These are phyloP conservation scores for Paramormyrops kingsleyae DNA, from an alignment of 2,113 vertebrate genomes.

Conservation along the genomic window DNA sequence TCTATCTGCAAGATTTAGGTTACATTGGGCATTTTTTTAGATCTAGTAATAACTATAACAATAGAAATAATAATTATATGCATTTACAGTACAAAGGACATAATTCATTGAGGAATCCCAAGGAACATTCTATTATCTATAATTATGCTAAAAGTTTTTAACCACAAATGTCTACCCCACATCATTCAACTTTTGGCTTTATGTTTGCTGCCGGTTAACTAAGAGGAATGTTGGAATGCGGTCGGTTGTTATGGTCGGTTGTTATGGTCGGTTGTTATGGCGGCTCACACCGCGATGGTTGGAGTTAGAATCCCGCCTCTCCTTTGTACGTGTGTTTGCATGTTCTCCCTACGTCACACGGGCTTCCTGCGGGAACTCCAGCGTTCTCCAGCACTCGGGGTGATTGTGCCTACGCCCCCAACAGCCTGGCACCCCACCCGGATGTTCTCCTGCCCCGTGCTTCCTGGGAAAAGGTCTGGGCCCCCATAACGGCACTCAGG, in stretches of 20 bases:
- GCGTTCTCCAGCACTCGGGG: not conserved
- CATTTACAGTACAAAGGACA: not conserved
- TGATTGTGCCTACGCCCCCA: not conserved
- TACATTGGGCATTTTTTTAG: not conserved
- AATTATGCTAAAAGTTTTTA: not conserved
- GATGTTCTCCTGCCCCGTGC: not conserved
- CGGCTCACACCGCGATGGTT: not conserved
- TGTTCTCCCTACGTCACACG: not conserved
- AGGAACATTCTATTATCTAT: not conserved
- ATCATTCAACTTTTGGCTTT: not conserved
- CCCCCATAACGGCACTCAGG: not conserved
- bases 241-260: not conserved
- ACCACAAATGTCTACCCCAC: not conserved
- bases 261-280: not conserved
- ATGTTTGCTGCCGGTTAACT: not conserved
- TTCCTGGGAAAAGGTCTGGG: not conserved
- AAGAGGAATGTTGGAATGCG: not conserved
- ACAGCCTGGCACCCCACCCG: not conserved
- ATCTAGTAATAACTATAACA: not conserved
- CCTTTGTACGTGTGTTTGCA: not conserved
- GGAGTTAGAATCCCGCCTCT: not conserved
- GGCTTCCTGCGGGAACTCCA: not conserved
- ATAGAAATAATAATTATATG: not conserved
- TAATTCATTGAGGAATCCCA: not conserved
- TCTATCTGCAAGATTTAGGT: not conserved